phyloP scores from a whole-genome alignment of 2,113 vertebrate genomes.

The Chionis minor region DNA sequence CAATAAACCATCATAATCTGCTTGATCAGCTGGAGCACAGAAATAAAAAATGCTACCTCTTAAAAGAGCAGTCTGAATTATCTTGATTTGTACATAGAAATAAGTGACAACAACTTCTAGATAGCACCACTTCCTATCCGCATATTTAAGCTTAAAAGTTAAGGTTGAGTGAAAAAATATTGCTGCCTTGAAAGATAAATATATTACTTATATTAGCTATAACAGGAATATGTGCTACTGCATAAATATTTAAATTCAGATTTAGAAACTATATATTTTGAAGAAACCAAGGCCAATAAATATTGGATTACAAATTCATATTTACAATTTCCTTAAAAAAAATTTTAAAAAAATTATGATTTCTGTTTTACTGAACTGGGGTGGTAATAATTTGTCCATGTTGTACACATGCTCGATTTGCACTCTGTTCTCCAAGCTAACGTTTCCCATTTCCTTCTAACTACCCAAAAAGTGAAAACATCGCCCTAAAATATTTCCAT shows the following conservation, averaged over 20 bases:
- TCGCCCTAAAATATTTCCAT: conserved; percentile 9
- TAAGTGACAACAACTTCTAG: conserved; percentile 38
- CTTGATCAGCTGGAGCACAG: conserved; percentile 24
- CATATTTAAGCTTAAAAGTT: conserved; percentile 42
- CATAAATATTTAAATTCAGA: conserved; percentile 71
- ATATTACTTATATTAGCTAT: conserved; percentile 58
- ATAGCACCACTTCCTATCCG: background rate
- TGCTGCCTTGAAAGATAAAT: conserved; percentile 62
- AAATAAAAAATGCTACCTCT: conserved; percentile 20
- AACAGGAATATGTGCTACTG: conserved; percentile 45
- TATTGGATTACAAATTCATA: conserved; percentile 64
- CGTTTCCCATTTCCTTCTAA: background rate
- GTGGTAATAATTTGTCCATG: background rate
- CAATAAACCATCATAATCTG: conserved; percentile 22
- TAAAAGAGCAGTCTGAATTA: conserved; percentile 27
- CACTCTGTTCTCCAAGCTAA: background rate
- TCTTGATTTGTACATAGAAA: conserved; percentile 36
- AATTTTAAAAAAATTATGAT: background rate
- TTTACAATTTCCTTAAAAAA: conserved; percentile 52
- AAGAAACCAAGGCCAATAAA: conserved; percentile 46
- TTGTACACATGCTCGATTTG: background rate
- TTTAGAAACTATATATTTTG: conserved; percentile 58
- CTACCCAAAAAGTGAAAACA: background rate
- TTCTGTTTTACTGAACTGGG: conserved; percentile 19
- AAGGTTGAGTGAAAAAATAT: conserved; percentile 65